Evolutionary conservation across 2,888 invertebrate species (phyloP).

Genomic region (Euzophera pinguis): DNA sequence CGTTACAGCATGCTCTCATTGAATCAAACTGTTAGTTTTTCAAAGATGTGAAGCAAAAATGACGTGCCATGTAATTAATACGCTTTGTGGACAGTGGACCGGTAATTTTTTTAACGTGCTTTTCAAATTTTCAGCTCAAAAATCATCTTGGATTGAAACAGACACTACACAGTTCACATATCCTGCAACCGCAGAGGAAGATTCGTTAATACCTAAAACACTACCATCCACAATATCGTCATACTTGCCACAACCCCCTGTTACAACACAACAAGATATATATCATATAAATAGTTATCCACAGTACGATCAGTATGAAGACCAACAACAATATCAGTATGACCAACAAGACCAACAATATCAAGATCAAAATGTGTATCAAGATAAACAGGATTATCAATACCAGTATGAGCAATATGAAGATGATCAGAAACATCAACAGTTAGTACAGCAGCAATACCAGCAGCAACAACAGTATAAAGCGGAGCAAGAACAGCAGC

Average conservation of each 20-base stretch:
- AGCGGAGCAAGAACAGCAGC: conserved; percentile 39
- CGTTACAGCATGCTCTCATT: conserved; percentile 26
- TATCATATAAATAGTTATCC: conserved; percentile 45
- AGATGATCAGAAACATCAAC: conserved; percentile 31
- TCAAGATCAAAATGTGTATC: conserved; percentile 31
- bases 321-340: conserved; percentile 38
- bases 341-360: conserved; percentile 32
- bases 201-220: conserved; percentile 51
- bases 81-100: conserved; percentile 42
- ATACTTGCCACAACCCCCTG: conserved; percentile 54
- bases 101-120: conserved; percentile 45
- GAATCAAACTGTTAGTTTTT: conserved; percentile 31
- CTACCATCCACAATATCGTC: conserved; percentile 52
- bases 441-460: conserved; percentile 34
- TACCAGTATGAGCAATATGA: conserved; percentile 29
- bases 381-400: conserved; percentile 34
- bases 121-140: conserved; percentile 69
- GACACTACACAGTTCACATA: conserved; percentile 63
- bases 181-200: conserved; percentile 54
- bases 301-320: conserved; percentile 44
- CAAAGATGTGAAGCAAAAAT: conserved; percentile 31
- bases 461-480: conserved; percentile 35
- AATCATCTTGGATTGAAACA: conserved; percentile 64
- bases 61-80: conserved; percentile 43
- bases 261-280: conserved; percentile 50